Conservation (phyloP, 2,888 invertebrate genomes). For the Plemyria rubiginata region DNA sequence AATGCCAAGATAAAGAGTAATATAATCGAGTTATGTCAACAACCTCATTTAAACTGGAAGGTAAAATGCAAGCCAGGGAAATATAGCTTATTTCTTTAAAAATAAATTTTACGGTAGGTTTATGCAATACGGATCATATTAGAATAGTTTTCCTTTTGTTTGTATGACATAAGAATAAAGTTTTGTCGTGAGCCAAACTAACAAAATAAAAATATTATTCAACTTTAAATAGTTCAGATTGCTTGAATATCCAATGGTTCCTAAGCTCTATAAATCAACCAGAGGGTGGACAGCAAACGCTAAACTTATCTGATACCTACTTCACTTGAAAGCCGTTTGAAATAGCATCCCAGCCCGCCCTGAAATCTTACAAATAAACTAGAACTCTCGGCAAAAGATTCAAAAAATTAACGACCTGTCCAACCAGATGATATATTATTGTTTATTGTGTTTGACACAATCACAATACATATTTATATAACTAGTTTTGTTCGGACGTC, state of each 20-base stretch:
- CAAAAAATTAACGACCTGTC: constrained; percentile 16
- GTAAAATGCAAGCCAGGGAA: constrained; percentile 1
- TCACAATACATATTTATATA: constrained; percentile 7
- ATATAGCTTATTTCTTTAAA: not conserved
- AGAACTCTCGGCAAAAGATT: not conserved
- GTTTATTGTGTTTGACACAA: constrained; percentile 12
- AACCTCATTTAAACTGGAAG: constrained; percentile 22
- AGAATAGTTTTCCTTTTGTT: not conserved
- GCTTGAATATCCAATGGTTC: constrained; percentile 43
- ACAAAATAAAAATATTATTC: not conserved
- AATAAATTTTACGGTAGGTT: not conserved
- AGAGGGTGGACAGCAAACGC: constrained; percentile 60
- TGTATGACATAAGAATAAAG: not conserved
- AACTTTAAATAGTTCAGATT: constrained; percentile 39
- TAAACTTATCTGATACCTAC: constrained; percentile 58
- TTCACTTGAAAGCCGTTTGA: constrained; percentile 31
- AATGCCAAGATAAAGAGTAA: constrained; percentile 35
- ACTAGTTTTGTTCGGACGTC: constrained; percentile 7
- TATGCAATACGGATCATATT: no score
- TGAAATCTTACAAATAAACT: constrained; percentile 10
- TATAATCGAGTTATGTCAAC: constrained; percentile 35
- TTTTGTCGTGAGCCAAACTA: not conserved
- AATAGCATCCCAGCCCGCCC: constrained; percentile 24
- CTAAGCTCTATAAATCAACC: constrained; percentile 64
- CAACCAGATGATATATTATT: constrained; percentile 8